Conservation (phyloP, 2,797 vertebrate species). For the Esox masquinongy region DNA sequence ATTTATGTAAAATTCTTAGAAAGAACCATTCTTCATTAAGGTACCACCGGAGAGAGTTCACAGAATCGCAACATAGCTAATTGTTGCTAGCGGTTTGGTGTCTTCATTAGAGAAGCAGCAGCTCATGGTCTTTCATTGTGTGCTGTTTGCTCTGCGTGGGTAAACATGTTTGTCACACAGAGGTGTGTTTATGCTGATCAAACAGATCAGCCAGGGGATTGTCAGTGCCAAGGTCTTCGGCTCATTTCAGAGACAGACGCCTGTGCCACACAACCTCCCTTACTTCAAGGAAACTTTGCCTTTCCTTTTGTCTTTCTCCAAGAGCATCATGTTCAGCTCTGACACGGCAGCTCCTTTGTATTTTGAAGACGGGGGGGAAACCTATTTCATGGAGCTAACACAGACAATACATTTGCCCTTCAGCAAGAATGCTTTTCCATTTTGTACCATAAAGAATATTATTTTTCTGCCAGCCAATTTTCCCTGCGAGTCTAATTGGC, state of each 20-base stretch:
- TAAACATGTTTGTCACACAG: slow-evolving; percentile 70
- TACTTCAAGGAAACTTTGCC: slow-evolving; percentile 18
- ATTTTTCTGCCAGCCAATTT: slow-evolving; percentile 99
- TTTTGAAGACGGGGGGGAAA: slow-evolving; percentile 73
- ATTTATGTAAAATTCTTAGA: slow-evolving; percentile 7
- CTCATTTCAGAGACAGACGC: slow-evolving; percentile 24
- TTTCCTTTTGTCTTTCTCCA: slow-evolving; percentile 55
- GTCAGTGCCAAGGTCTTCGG: slow-evolving; percentile 60
- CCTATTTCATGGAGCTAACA: slow-evolving; percentile 89
- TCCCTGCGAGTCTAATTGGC: slow-evolving; percentile 99
- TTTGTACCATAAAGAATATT: slow-evolving; percentile 99
- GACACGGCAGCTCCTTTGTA: slow-evolving; percentile 62
- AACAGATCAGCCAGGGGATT: slow-evolving; percentile 44
- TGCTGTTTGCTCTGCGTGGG: slow-evolving; percentile 68
- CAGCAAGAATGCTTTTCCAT: slow-evolving; percentile 93
- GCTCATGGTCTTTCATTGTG: slow-evolving; percentile 62
- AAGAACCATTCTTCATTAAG: background rate
- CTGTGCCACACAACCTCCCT: slow-evolving; percentile 11
- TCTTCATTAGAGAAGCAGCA: slow-evolving; percentile 71
- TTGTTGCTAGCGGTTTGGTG: slow-evolving; percentile 59
- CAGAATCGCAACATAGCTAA: slow-evolving; percentile 10
- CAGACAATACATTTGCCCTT: slow-evolving; percentile 90
- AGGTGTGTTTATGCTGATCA: slow-evolving; percentile 65
- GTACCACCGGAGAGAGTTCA: background rate
- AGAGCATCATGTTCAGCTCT: slow-evolving; percentile 57